These are phyloP conservation scores for Atrina japonica DNA, from an alignment of 2,888 invertebrate species.

Conservation along the genomic window DNA sequence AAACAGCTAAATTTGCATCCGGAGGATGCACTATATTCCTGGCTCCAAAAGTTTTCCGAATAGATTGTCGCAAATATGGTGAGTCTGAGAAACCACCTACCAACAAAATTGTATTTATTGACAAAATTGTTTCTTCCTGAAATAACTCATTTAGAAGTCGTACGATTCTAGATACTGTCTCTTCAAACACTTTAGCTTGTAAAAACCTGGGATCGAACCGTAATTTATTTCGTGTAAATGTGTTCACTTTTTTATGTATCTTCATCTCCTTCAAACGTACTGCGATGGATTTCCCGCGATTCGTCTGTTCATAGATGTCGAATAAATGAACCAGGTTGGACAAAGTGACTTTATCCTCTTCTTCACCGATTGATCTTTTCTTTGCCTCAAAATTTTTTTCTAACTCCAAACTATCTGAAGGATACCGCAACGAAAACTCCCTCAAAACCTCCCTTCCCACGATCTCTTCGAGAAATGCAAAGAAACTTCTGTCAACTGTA, in stretches of 20 bases:
- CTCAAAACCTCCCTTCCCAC: slow-evolving; percentile 18
- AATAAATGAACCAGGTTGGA: slow-evolving; percentile 2
- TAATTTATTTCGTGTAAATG: slow-evolving; percentile 32
- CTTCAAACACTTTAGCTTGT: slow-evolving; percentile 16
- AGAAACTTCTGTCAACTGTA: slow-evolving; percentile 41
- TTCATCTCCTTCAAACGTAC: background rate
- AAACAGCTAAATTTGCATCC: slow-evolving; percentile 44
- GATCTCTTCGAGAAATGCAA: slow-evolving; percentile 22
- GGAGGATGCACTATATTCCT: slow-evolving; percentile 33
- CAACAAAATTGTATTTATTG: slow-evolving; percentile 42
- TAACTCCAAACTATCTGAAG: slow-evolving; percentile 34
- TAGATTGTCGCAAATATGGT: slow-evolving; percentile 34
- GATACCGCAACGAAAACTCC: slow-evolving; percentile 21
- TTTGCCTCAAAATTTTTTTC: slow-evolving; percentile 38
- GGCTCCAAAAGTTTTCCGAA: slow-evolving; percentile 30
- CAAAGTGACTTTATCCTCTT: background rate
- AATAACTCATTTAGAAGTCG: slow-evolving; percentile 36
- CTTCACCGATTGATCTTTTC: slow-evolving; percentile 28
- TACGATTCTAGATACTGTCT: slow-evolving; percentile 16
- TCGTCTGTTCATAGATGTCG: background rate
- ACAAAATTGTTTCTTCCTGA: slow-evolving; percentile 6
- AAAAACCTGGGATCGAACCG: slow-evolving; percentile 23
- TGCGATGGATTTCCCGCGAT: background rate
- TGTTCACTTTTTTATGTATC: background rate
- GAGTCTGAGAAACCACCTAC: slow-evolving; percentile 57